These are phyloP conservation scores for Tholera decimalis DNA, from an alignment of 2,888 invertebrate genomes.

Conservation along the genomic window DNA sequence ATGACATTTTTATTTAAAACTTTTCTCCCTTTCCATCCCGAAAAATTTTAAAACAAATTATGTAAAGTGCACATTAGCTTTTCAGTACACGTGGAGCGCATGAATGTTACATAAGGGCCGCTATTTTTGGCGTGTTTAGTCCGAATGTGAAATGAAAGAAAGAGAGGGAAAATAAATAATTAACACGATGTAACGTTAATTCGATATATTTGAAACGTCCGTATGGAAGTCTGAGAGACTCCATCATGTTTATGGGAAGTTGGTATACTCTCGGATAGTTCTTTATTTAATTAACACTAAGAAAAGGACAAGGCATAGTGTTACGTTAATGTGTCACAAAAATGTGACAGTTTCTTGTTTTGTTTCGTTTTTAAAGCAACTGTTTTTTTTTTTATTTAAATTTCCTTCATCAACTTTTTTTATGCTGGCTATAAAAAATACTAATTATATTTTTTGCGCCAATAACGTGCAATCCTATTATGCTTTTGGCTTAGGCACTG, in stretches of 20 bases:
- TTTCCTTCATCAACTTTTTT: background rate
- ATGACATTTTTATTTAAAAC: too few relatives aligned
- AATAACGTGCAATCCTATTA: background rate
- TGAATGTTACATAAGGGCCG: conserved; percentile 48
- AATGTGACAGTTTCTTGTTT: background rate
- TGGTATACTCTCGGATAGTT: conserved; percentile 56
- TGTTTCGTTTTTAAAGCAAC: conserved; percentile 13
- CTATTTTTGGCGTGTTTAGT: conserved; percentile 20
- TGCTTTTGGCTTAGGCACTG: background rate
- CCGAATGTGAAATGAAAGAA: conserved; percentile 34
- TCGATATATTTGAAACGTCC: conserved; percentile 56
- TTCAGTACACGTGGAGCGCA: conserved; percentile 46
- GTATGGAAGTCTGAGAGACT: conserved; percentile 45
- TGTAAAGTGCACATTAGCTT: conserved; percentile 56
- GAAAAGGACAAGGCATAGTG: conserved; percentile 38
- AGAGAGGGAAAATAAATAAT: conserved; percentile 53
- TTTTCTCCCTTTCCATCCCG: background rate
- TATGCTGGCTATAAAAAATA: background rate
- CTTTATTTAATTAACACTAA: conserved; percentile 64
- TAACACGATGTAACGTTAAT: conserved; percentile 55
- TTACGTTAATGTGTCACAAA: conserved; percentile 37
- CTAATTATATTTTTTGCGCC: background rate
- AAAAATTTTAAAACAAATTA: conserved; percentile 45
- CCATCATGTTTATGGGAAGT: conserved; percentile 55
- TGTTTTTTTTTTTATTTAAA: background rate